Conservation (phyloP, 2,113 vertebrate species). For the Dipodomys merriami region DNA sequence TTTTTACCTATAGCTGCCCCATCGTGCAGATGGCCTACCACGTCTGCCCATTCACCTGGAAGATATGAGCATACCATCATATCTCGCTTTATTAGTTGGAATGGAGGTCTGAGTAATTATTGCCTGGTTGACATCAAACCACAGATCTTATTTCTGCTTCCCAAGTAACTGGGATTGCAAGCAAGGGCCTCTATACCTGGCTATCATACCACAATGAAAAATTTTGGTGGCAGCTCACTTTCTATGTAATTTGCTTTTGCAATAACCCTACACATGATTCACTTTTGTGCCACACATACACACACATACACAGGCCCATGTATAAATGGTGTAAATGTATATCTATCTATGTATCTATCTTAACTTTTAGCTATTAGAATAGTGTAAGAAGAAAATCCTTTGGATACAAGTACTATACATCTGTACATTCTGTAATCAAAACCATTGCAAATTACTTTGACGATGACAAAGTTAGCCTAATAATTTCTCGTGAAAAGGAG, state of each 20-base stretch:
- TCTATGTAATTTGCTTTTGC: not conserved
- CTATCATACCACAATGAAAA: not conserved
- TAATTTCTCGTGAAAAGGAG: not conserved
- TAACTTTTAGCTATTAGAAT: conserved; percentile 22
- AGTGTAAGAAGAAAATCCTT: not conserved
- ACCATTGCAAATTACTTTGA: not conserved
- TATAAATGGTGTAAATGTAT: no score
- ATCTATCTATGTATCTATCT: not conserved
- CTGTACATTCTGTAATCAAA: not conserved
- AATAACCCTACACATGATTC: not conserved
- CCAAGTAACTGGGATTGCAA: no score
- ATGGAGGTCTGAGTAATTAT: no score
- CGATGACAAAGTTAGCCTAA: not conserved
- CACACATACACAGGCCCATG: no score
- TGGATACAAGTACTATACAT: not conserved
- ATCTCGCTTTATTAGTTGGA: no score
- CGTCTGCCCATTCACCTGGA: no score
- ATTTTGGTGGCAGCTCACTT: not conserved
- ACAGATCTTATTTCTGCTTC: no score
- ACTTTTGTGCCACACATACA: not conserved
- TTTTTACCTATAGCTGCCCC: not conserved
- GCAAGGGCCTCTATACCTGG: no score
- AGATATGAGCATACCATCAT: no score
- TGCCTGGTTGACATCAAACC: no score
- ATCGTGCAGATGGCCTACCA: no score